These are phyloP conservation scores for Philotrypesis tridentata DNA, from an alignment of 1,140 invertebrate genomes.

Conservation along the genomic window DNA sequence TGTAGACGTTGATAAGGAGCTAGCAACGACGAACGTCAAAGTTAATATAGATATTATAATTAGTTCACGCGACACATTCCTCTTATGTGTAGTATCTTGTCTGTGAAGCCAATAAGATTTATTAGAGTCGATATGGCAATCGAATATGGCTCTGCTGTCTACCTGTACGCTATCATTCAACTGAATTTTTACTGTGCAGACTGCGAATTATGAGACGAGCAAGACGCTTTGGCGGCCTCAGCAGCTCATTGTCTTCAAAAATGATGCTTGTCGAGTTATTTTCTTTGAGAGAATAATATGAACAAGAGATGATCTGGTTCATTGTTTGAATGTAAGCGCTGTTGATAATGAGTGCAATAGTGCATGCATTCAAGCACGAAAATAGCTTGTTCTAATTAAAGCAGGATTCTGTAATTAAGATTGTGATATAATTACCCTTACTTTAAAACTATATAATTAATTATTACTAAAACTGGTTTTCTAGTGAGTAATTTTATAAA, in stretches of 20 bases:
- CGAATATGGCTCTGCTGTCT: neutral
- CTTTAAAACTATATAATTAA: no score
- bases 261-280: neutral
- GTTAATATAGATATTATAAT: slow-evolving; percentile 20
- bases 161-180: neutral
- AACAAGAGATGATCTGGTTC: neutral
- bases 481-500: no score
- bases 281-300: neutral
- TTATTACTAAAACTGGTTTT: neutral
- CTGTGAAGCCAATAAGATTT: slow-evolving; percentile 19
- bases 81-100: neutral
- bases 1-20: neutral
- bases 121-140: slow-evolving; percentile 21
- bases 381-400: neutral
- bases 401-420: neutral
- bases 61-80: neutral
- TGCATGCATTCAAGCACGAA: neutral
- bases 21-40: neutral
- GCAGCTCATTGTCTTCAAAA: neutral
- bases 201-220: no score
- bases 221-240: neutral
- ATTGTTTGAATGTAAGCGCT: neutral
- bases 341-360: neutral
- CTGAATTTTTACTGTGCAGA: slow-evolving; percentile 7
- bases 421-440: no score